Percentiles rank a stretch among this genome's conserved stretches.
Evolutionary conservation across 2,888 invertebrate species (phyloP).

Genomic region (Tromatobia lineatoria): DNA sequence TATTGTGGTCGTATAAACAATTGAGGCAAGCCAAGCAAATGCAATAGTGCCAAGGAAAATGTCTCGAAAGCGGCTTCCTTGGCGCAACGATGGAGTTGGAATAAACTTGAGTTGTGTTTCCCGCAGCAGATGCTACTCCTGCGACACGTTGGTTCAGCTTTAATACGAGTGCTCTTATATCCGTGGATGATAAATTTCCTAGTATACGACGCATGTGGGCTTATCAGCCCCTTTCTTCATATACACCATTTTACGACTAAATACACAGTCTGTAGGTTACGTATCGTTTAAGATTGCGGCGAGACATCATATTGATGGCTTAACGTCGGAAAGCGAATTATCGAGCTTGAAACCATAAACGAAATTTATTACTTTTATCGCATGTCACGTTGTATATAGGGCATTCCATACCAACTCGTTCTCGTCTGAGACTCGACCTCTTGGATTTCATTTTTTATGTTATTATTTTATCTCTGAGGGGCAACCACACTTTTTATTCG

Average conservation of each 20-base stretch:
- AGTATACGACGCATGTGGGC: conserved; percentile 64
- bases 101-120: conserved; percentile 24
- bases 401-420: background rate
- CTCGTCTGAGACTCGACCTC: no score
- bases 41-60: background rate
- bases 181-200: conserved; percentile 21
- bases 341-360: background rate
- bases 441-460: no score
- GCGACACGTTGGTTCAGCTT: conserved; percentile 20
- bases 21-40: background rate
- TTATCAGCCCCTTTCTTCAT: conserved; percentile 64
- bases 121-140: background rate
- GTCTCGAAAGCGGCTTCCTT: background rate
- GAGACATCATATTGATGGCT: conserved; percentile 20
- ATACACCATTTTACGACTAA: conserved; percentile 39
- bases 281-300: conserved; percentile 61
- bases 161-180: conserved; percentile 42
- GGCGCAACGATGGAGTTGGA: background rate
- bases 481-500: no score
- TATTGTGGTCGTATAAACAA: background rate
- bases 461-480: no score
- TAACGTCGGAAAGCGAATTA: conserved; percentile 10
- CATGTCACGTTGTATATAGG: background rate
- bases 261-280: conserved; percentile 22
- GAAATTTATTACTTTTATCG: background rate